phyloP scores from a whole-genome alignment of 2,888 invertebrate species.

The Cantharis rufa region DNA sequence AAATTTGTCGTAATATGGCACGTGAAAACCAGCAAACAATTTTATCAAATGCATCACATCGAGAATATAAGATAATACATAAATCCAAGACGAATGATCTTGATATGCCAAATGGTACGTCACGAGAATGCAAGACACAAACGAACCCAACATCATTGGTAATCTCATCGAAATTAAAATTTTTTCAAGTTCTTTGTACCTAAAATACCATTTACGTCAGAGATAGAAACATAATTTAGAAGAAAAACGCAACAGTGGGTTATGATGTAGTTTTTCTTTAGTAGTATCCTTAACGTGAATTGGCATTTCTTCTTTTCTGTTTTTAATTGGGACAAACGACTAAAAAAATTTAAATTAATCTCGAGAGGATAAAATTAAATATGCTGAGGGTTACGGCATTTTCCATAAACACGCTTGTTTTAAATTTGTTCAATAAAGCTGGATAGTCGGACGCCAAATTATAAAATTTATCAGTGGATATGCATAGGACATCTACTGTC shows the following conservation, averaged over 20 bases:
- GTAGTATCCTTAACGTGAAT: not conserved
- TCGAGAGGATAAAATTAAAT: not conserved
- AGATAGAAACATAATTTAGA: not conserved
- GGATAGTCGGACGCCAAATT: slow-evolving; percentile 25
- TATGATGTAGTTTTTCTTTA: not conserved
- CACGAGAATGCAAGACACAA: slow-evolving; percentile 25
- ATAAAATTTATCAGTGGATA: slow-evolving; percentile 28
- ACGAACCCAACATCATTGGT: slow-evolving; percentile 26
- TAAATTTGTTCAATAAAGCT: slow-evolving; percentile 19
- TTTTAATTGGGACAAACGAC: not conserved
- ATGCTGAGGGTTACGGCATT: slow-evolving; percentile 25
- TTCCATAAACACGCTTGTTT: slow-evolving; percentile 28
- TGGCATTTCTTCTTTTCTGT: not conserved
- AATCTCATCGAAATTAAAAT: not conserved
- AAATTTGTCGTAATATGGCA: slow-evolving; percentile 25
- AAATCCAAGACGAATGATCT: slow-evolving; percentile 13
- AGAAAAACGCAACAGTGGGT: not conserved
- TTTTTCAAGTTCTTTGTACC: not conserved
- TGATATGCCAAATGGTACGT: slow-evolving; percentile 31
- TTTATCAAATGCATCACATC: slow-evolving; percentile 33
- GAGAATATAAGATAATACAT: slow-evolving; percentile 25
- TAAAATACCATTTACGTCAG: not conserved
- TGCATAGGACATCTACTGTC: slow-evolving; percentile 29
- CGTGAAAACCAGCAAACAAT: slow-evolving; percentile 30
- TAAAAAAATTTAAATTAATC: not conserved